Evolutionary conservation across 2,113 vertebrate genomes (phyloP).

Genomic region (Cochlearius cochlearius): DNA sequence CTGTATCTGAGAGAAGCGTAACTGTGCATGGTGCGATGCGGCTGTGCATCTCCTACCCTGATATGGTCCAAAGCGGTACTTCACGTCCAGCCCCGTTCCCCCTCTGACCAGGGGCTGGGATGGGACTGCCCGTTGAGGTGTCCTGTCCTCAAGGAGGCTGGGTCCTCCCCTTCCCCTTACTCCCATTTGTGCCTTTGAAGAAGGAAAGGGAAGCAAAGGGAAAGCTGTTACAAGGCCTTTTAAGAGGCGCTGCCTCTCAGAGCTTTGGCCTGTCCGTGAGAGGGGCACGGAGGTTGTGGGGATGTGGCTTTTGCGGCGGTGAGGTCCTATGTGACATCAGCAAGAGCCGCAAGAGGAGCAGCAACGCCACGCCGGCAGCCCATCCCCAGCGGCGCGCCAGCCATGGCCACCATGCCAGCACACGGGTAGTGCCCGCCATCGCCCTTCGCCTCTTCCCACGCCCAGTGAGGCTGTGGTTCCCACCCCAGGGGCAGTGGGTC

Average conservation of each 20-base stretch:
- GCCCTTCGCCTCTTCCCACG: not conserved
- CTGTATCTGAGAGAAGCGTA: not conserved
- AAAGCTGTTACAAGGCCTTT: not conserved
- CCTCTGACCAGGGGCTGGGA: not conserved
- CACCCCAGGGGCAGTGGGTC: fast-evolving
- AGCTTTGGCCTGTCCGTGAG: not conserved
- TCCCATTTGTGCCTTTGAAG: not conserved
- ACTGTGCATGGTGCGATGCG: fast-evolving
- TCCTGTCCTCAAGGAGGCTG: not conserved
- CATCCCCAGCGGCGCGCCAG: fast-evolving
- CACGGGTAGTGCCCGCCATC: fast-evolving
- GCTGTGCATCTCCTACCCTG: not conserved
- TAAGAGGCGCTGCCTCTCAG: not conserved
- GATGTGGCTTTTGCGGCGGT: not conserved
- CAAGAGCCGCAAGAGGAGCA: not conserved
- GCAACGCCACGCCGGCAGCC: not conserved
- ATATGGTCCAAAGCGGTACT: not conserved
- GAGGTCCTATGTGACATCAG: no score
- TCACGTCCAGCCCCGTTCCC: not conserved
- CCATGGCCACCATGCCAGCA: fast-evolving
- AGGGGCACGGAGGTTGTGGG: not conserved
- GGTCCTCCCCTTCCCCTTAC: not conserved
- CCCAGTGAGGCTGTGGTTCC: not conserved
- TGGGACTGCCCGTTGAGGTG: not conserved
- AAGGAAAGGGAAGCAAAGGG: not conserved